Evolutionary conservation across 1,140 invertebrate genomes (phyloP).

Genomic region (Kradibia gibbosae): DNA sequence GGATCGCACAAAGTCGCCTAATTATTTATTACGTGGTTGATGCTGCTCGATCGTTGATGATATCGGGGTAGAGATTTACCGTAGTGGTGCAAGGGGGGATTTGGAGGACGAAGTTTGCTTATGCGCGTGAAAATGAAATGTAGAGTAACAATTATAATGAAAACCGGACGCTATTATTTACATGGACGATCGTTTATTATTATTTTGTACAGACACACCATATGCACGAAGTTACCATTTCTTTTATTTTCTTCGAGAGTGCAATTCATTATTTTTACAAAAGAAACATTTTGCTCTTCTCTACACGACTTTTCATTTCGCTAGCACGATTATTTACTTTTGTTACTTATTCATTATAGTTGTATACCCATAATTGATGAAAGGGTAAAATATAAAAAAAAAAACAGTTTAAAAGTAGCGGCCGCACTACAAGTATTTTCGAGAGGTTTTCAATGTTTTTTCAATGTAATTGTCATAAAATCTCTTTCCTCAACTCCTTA

Average conservation of each 20-base stretch:
- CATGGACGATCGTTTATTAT: not conserved
- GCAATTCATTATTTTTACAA: not conserved
- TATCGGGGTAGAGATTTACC: no score
- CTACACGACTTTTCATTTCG: not conserved
- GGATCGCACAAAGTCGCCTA: no score
- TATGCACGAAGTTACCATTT: not conserved
- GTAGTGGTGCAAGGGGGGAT: no score
- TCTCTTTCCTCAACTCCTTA: not conserved
- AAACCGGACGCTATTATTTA: no score
- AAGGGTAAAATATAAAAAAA: not conserved
- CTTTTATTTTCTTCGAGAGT: not conserved
- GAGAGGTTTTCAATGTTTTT: slow-evolving; percentile 8
- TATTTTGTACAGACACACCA: no score
- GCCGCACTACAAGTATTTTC: not conserved
- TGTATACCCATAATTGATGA: slow-evolving; percentile 3
- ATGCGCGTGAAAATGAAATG: no score
- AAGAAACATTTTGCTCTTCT: not conserved
- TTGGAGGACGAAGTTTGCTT: no score
- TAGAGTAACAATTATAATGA: no score
- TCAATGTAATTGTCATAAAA: slow-evolving; percentile 4
- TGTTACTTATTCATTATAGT: not conserved
- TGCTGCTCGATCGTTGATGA: no score
- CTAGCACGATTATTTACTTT: not conserved
- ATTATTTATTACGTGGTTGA: no score
- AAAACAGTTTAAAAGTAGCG: not conserved